Conservation (phyloP, 2,113 vertebrate species). For the Ginglymostoma cirratum region DNA sequence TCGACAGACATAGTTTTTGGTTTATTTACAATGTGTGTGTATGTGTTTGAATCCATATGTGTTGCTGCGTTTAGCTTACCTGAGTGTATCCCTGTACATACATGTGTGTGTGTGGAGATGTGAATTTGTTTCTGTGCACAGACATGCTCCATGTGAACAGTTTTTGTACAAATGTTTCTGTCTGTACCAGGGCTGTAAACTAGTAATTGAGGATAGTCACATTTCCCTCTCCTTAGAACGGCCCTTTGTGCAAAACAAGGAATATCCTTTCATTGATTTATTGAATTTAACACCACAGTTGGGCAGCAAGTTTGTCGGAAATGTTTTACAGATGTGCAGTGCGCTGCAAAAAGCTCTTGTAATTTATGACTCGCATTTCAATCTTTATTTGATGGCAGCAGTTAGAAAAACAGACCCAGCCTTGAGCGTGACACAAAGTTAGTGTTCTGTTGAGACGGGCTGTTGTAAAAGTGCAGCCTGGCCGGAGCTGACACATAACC, state of each 20-base stretch:
- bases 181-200: background rate
- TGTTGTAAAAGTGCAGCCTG: background rate
- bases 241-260: background rate
- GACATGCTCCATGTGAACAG: background rate
- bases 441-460: background rate
- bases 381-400: background rate
- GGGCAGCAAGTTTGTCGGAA: background rate
- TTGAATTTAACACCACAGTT: background rate
- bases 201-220: background rate
- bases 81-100: background rate
- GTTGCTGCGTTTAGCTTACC: background rate
- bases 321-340: constrained; percentile 9
- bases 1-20: background rate
- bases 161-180: background rate
- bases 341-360: background rate
- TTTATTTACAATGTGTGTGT: background rate
- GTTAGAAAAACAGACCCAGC: background rate
- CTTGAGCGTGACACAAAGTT: background rate
- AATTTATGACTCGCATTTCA: background rate
- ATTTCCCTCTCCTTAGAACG: background rate
- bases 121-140: background rate
- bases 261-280: background rate
- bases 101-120: background rate
- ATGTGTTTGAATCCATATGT: background rate
- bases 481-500: background rate